phyloP scores from a whole-genome alignment of 2,888 invertebrate species.

The Halictus quadricinctus region DNA sequence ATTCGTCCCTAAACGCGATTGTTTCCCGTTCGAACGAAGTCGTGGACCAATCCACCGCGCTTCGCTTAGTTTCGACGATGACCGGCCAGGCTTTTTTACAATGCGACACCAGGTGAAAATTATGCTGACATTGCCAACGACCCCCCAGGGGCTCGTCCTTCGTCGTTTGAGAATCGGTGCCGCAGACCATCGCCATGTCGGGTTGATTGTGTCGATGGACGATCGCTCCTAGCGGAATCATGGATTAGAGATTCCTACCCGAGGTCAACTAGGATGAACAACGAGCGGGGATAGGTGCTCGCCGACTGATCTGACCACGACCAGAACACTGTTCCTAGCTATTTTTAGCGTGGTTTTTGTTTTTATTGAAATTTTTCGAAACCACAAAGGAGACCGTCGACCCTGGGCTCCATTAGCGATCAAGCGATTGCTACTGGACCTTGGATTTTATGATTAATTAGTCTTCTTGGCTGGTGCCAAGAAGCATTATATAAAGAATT shows the following conservation, averaged over 20 bases:
- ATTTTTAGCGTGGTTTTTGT: constrained; percentile 42
- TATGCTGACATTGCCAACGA: neutral
- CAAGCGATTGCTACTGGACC: neutral
- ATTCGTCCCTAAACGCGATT: too few species aligned
- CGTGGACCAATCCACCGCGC: neutral
- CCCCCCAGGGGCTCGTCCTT: constrained; percentile 29
- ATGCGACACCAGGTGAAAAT: too few species aligned
- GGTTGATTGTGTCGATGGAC: constrained; percentile 58
- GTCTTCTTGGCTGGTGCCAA: neutral
- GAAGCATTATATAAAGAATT: neutral
- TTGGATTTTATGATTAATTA: constrained; percentile 11
- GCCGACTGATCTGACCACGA: constrained; percentile 28
- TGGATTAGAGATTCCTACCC: constrained; percentile 79
- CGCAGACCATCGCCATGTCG: constrained; percentile 27
- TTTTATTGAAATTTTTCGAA: constrained; percentile 42
- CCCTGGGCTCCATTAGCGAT: neutral
- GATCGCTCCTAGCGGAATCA: constrained; percentile 77
- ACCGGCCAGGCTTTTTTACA: neutral
- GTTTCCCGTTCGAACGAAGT: neutral
- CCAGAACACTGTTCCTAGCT: constrained; percentile 26
- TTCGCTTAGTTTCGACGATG: neutral
- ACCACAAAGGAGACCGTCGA: neutral
- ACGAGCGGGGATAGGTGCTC: constrained; percentile 32
- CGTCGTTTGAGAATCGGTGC: constrained; percentile 54
- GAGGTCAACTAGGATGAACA: constrained; percentile 69